phyloP scores from a whole-genome alignment of 2,113 vertebrate species.

The Melanerpes aurifrons region DNA sequence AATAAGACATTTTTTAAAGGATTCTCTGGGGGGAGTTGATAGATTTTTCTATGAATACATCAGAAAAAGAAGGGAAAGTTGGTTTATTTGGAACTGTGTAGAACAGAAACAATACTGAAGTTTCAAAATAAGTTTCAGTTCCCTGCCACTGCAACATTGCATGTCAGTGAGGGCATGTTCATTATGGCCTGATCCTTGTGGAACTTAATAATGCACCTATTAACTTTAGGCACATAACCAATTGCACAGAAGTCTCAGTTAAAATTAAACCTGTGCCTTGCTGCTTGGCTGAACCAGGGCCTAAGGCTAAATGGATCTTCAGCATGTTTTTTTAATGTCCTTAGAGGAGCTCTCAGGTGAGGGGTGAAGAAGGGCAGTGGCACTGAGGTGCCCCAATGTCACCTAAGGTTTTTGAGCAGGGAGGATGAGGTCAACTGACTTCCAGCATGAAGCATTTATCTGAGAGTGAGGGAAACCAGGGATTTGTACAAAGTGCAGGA shows the following conservation, averaged over 20 bases:
- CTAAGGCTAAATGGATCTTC: neutral
- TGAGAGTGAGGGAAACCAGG: accelerated
- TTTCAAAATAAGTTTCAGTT: neutral
- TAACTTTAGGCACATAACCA: neutral
- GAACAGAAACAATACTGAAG: neutral
- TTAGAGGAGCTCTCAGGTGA: accelerated
- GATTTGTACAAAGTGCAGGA: neutral
- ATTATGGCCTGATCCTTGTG: neutral
- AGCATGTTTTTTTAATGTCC: neutral
- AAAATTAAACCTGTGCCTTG: neutral
- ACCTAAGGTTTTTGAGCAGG: neutral
- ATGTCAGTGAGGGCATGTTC: neutral
- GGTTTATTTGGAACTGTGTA: neutral
- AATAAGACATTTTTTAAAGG: neutral
- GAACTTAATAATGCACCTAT: slow-evolving; percentile 36
- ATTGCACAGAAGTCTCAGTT: neutral
- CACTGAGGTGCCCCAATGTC: accelerated
- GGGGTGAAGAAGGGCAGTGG: accelerated
- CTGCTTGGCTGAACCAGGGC: neutral
- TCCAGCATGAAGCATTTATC: neutral
- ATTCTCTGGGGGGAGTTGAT: neutral
- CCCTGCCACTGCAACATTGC: neutral
- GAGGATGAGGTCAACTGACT: neutral
- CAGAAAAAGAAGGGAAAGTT: neutral
- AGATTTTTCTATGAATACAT: neutral